phyloP scores from a whole-genome alignment of 2,888 invertebrate species.

The Synanthedon tipuliformis region DNA sequence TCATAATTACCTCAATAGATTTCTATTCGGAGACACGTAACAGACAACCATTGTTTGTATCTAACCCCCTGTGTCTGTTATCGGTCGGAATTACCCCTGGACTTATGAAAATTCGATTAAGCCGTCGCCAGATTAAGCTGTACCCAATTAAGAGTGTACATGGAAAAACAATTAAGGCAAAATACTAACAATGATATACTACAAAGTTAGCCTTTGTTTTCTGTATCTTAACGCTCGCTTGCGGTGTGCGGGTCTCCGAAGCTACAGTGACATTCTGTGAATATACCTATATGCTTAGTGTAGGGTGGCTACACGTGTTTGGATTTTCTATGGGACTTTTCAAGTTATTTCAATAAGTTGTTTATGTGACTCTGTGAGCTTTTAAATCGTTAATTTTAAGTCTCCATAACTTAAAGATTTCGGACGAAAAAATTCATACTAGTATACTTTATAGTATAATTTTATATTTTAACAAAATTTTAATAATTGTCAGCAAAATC shows the following conservation, averaged over 20 bases:
- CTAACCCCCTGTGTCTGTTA: conserved; percentile 11
- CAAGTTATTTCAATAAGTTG: too few species aligned
- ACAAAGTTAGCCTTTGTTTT: conserved; percentile 58
- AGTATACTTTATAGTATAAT: too few species aligned
- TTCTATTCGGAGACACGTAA: conserved; percentile 15
- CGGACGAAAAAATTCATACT: too few species aligned
- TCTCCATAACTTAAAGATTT: too few species aligned
- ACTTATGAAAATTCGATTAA: conserved; percentile 60
- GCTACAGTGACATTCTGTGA: conserved; percentile 14
- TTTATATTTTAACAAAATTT: too few species aligned
- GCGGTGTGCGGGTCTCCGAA: conserved; percentile 44
- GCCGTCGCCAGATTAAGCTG: conserved; percentile 40
- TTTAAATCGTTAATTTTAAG: too few species aligned
- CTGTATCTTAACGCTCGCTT: conserved; percentile 48
- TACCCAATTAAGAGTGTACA: conserved; percentile 41
- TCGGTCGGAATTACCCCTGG: conserved; percentile 20
- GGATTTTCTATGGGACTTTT: too few species aligned
- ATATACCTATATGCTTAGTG: too few species aligned
- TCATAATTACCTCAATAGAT: conserved; percentile 46
- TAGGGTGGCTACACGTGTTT: too few species aligned
- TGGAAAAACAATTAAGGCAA: conserved; percentile 63
- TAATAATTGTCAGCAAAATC: too few species aligned
- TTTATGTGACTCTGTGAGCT: too few species aligned
- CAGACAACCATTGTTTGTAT: conserved; percentile 7
- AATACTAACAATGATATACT: conserved; percentile 57